Percentiles rank a stretch among this genome's conserved stretches.
Evolutionary conservation across 2,797 vertebrate species (phyloP).

Genomic region (Hemibagrus guttatus): DNA sequence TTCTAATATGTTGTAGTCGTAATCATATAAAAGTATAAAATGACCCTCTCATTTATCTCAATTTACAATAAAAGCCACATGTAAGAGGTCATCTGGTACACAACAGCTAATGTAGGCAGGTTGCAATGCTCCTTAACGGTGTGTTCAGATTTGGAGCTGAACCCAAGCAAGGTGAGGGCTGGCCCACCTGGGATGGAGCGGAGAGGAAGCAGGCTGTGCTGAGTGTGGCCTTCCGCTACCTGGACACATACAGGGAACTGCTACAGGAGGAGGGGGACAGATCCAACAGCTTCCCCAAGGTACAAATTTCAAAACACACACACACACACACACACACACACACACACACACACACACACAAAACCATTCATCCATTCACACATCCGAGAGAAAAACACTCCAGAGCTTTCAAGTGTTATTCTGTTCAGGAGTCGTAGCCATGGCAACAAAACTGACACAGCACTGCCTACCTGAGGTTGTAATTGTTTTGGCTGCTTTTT

Average conservation of each 20-base stretch:
- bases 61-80: neutral
- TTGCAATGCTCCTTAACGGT: conserved; percentile 62
- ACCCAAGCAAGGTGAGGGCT: conserved; percentile 60
- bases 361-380: neutral
- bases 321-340: conserved; percentile 20
- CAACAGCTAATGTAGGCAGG: neutral
- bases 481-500: conserved; percentile 14
- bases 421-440: conserved; percentile 27
- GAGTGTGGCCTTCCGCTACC: conserved; percentile 85
- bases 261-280: conserved; percentile 91
- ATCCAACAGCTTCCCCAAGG: conserved; percentile 88
- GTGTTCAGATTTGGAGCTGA: conserved; percentile 71
- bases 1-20: neutral
- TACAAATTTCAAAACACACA: conserved; percentile 56
- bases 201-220: conserved; percentile 88
- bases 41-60: neutral
- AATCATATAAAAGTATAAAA: neutral
- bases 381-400: conserved; percentile 13
- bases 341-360: neutral
- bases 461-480: neutral
- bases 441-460: conserved; percentile 34
- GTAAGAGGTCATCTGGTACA: neutral
- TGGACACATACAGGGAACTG: conserved; percentile 92
- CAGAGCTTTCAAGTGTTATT: conserved; percentile 26
- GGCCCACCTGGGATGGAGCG: conserved; percentile 59